Base-by-base conservation (phyloP, 1,140 invertebrate genomes). In the Polypedilum pembai region DNA sequence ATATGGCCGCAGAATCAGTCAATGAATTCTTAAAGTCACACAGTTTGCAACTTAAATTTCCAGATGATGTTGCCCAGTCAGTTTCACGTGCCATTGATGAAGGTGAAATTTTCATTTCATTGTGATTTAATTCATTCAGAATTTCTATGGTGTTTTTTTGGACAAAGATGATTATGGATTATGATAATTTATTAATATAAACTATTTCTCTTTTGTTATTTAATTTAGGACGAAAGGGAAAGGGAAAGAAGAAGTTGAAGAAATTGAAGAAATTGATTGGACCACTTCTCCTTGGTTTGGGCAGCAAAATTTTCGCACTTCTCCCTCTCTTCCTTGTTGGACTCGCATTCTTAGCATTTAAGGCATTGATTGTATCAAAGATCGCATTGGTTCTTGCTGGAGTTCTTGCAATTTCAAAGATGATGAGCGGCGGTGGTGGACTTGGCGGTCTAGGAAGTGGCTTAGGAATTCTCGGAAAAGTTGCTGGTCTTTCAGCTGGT, bases 301-400 rank as follows among this genome's bases (percentile, higher is more conserved):
- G 87, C 56, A 83, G 90, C 1, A 92, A 92, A 78, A 79, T 91
- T 15, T 86, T 91, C 74, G 87, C 89, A 1, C 80, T 92, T 0
- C 78, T 89, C 4, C 90, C 90, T 1, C 80, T 92, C 7, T 80
- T 90, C 8, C 83, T 92, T 75, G 89, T 88, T 7, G 87, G 87
- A 75, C 81, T 92, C 0, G 88, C 86, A n/a, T 81, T 92, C 7
- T 78, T 92, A 75, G 88, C 89, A n/a, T 82, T 87, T 41, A 92
- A 92, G 80, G 91, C 91, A 17, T 81, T 92, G 17, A 83, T 92
- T 65, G 85, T 92, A 7, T 88, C 90, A 56, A 93, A 92, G 80
- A 81, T 92, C 56, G 91, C 91, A 4, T 87, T 93, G 74, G 79
- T 92, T 56, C 81, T 91, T 20, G 90, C 89, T 21, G 85, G 87